Conservation (phyloP, 1,140 invertebrate genomes). For the Chrysomallon squamiferum region DNA sequence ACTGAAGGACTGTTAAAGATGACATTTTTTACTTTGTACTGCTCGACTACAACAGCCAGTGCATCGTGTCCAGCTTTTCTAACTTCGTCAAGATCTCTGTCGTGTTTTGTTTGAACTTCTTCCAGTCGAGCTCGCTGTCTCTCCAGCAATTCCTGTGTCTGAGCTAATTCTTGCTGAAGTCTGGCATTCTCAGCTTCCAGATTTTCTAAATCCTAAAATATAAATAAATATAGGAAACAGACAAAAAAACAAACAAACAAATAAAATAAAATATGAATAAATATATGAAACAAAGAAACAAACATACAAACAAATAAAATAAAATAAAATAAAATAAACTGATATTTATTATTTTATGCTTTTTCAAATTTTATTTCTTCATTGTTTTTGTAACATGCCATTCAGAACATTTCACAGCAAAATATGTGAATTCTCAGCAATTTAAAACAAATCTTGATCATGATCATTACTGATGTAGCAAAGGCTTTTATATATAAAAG, state of each 20-base stretch:
- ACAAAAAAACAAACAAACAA: neutral
- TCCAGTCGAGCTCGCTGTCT: neutral
- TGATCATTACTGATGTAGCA: too few relatives aligned
- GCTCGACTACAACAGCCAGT: conserved; percentile 39
- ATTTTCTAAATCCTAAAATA: neutral
- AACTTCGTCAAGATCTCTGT: conserved; percentile 28
- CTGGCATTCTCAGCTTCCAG: neutral
- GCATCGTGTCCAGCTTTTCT: conserved; percentile 38
- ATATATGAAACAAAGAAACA: too few relatives aligned
- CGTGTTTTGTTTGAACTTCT: conserved; percentile 15
- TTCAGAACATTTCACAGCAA: too few relatives aligned
- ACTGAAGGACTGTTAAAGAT: too few relatives aligned
- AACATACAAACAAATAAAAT: neutral
- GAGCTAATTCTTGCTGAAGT: neutral
- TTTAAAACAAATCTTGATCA: too few relatives aligned
- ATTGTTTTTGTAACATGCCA: neutral
- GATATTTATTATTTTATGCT: neutral
- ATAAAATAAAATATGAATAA: neutral
- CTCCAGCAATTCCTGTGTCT: neutral
- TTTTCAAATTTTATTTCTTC: neutral
- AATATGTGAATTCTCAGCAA: too few relatives aligned
- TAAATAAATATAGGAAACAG: neutral
- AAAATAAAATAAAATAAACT: neutral
- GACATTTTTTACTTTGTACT: conserved; percentile 52
- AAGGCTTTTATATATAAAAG: too few relatives aligned